A percentile compares a stretch with the other conserved stretches of the same genome.
These are phyloP conservation scores for Drosophila testacea DNA, from an alignment of 2,888 invertebrate species.

Conservation along the genomic window DNA sequence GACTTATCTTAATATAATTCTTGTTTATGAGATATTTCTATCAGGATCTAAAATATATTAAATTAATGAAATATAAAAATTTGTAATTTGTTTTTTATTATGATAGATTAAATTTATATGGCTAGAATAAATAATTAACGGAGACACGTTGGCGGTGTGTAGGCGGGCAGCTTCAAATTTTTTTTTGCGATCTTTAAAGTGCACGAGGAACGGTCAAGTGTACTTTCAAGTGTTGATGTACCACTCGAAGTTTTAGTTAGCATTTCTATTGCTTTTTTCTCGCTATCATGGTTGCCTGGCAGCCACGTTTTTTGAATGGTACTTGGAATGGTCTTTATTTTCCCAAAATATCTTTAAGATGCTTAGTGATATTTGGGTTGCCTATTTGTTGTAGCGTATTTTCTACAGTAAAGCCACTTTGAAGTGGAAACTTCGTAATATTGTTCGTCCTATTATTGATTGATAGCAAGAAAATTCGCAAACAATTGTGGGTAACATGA, in stretches of 20 bases:
- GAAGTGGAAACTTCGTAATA: conserved; percentile 23
- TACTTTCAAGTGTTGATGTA: conserved; percentile 49
- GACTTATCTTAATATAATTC: too few relatives aligned
- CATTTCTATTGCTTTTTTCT: conserved; percentile 25
- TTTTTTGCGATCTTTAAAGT: conserved; percentile 6
- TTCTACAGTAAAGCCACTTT: conserved; percentile 29
- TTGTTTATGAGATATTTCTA: too few relatives aligned
- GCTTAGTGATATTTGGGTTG: conserved; percentile 35
- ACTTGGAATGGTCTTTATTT: conserved; percentile 10
- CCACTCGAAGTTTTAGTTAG: conserved; percentile 45
- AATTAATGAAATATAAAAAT: too few relatives aligned
- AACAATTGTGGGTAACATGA: conserved; percentile 16
- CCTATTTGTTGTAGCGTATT: conserved; percentile 19
- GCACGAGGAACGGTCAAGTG: conserved; percentile 19
- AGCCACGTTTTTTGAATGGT: conserved; percentile 25
- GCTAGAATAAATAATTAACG: conserved; percentile 25
- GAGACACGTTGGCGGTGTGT: neutral
- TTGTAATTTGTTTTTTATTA: too few relatives aligned
- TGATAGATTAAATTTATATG: too few relatives aligned
- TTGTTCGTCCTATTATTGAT: conserved; percentile 40
- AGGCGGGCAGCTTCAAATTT: neutral
- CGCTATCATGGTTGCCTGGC: conserved; percentile 42
- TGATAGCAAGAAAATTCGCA: conserved; percentile 18
- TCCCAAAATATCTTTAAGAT: conserved; percentile 47
- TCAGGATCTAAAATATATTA: too few relatives aligned